phyloP scores from a whole-genome alignment of 2,797 vertebrate genomes.

The Aeoliscus strigatus region DNA sequence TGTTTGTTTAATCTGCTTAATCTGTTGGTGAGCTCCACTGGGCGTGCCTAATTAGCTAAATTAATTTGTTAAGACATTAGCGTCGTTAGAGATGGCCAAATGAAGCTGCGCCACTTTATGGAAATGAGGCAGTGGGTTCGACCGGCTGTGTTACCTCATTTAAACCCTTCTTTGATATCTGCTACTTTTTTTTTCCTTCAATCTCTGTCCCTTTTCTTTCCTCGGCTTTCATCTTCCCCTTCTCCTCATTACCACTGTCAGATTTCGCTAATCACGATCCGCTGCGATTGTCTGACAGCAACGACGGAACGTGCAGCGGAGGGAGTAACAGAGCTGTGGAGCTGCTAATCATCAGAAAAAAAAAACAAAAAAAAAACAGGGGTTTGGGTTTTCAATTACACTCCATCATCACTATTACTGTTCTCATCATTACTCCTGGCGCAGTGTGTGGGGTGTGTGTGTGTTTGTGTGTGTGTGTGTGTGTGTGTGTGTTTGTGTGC shows the following conservation, averaged over 20 bases:
- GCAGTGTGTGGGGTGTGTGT: conserved; percentile 34
- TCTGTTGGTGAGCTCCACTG: conserved; percentile 89
- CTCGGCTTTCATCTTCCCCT: conserved; percentile 83
- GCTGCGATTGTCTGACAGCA: conserved; percentile 60
- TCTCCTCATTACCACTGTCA: conserved; percentile 73
- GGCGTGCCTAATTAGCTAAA: conserved; percentile 98
- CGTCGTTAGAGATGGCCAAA: conserved; percentile 89
- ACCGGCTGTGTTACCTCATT: conserved; percentile 89
- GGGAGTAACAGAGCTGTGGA: conserved; percentile 64
- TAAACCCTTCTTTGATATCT: conserved; percentile 87
- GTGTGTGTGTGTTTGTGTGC: conserved; percentile 45
- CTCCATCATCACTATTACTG: conserved; percentile 63
- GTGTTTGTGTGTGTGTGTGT: conserved; percentile 6
- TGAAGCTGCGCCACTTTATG: conserved; percentile 93
- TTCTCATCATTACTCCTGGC: conserved; percentile 63
- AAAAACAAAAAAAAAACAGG: conserved; percentile 72
- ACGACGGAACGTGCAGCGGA: conserved; percentile 11
- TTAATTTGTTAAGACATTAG: conserved; percentile 99
- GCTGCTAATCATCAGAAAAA: conserved; percentile 82
- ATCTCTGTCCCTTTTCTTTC: conserved; percentile 75
- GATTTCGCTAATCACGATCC: conserved; percentile 58
- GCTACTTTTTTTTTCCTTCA: conserved; percentile 74
- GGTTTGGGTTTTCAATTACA: conserved; percentile 91
- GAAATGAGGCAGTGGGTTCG: conserved; percentile 91
- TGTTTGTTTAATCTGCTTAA: conserved; percentile 98